Evolutionary conservation across 2,888 invertebrate species (phyloP), one percentile per base, ranked within the genome.

Genomic region (Liposcelis brunnea): DNA sequence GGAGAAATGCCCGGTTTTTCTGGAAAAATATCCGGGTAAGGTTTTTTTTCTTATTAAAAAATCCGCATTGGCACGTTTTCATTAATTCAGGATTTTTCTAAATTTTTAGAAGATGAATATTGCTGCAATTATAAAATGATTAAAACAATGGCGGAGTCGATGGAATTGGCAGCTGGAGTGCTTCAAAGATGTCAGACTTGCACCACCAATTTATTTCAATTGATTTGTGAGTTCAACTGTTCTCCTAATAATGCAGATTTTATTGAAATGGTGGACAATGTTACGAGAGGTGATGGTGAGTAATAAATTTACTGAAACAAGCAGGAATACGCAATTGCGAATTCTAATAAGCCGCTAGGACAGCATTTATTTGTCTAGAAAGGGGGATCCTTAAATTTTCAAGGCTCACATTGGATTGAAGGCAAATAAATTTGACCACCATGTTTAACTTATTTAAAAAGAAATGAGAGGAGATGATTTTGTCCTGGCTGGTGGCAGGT

Each of bases 161-260:
- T 86, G 50, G 51, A 59, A 2, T 62, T 77, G 49, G 79, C 82
- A 0, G 75, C 75, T 37, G 69, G 73, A 44, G 61, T 90, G 1
- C 74, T 86, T 18, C 71, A 74, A 2, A 69, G 89, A 35, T 95
- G 95, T 58, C 82, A 85, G 0, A 74, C 81, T 0, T 95, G 94
- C 57, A 61, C 72, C 2, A 65, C 70, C 48, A 95, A 94, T 59
- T 74, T 89, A 53, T 70, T 75, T 7, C 67, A 73, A 38, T 70
- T 80, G 34, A 78, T 84, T 52, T 95, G 95, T 58, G 74, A 79
- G 52, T 70, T 85, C 62, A 80, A 83, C 4, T 95, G 94, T 61
- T 70, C 74, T 2, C 73, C 80, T 0, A 68, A 77, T 40, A 90
- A 93, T 53, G 69, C 71, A 15, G 57, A 64, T 31, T 82, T 74